Percentiles rank a stretch among this genome's conserved stretches.
These are phyloP conservation scores for Lottia scabra DNA, from an alignment of 2,888 invertebrate genomes.

Conservation along the genomic window DNA sequence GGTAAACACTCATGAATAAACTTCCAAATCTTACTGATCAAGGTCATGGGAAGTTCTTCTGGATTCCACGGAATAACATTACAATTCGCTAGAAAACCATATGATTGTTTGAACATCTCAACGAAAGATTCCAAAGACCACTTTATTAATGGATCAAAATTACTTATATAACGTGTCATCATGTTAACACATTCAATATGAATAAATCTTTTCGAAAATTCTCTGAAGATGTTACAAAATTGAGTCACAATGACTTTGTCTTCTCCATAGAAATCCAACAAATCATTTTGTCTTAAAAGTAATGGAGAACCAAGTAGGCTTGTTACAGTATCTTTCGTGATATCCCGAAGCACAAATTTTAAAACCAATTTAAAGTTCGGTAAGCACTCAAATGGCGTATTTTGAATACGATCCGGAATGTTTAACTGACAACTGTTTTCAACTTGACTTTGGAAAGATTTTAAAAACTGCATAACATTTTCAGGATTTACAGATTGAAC, in stretches of 20 bases:
- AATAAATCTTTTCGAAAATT: constrained; percentile 8
- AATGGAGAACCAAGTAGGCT: constrained; percentile 12
- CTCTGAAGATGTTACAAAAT: constrained; percentile 14
- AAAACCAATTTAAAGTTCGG: background rate
- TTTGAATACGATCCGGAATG: background rate
- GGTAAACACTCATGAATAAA: background rate
- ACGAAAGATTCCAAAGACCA: background rate
- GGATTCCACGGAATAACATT: background rate
- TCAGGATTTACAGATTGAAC: constrained; percentile 22
- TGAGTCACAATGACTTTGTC: constrained; percentile 5
- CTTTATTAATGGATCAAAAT: background rate
- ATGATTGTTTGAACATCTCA: background rate
- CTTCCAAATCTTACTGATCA: background rate
- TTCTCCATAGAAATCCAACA: background rate
- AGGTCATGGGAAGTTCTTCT: background rate
- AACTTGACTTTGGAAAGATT: constrained; percentile 8
- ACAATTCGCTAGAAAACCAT: background rate
- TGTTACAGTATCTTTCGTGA: background rate
- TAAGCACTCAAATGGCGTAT: background rate
- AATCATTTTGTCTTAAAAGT: constrained; percentile 6
- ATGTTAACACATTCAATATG: background rate
- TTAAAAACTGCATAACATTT: constrained; percentile 21
- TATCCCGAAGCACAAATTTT: background rate
- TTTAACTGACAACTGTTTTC: constrained; percentile 11
- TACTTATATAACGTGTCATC: background rate